phyloP scores from a whole-genome alignment of 2,797 vertebrate species.

The Lerista edwardsae region DNA sequence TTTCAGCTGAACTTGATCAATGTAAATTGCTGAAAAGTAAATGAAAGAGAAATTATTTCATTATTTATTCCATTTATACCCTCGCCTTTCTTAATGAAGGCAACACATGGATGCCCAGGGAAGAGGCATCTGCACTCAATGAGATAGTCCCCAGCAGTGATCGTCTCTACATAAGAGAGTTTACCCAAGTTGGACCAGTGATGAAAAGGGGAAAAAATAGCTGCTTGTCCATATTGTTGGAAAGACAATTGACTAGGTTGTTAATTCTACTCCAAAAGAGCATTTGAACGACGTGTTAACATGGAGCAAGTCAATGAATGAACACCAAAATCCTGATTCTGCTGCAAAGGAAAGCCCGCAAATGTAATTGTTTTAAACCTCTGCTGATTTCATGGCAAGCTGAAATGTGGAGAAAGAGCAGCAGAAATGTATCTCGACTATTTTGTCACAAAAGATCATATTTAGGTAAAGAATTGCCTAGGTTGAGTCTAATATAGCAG shows the following conservation, averaged over 20 bases:
- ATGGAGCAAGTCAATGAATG: conserved; percentile 1
- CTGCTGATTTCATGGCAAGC: conserved; percentile 18
- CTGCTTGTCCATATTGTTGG: conserved; percentile 3
- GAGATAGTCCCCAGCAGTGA: no score
- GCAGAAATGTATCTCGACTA: background rate
- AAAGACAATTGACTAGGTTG: background rate
- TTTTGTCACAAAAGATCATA: conserved; percentile 35
- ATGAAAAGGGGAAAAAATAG: background rate
- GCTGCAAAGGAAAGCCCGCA: conserved; percentile 4
- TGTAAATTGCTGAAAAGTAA: conserved; percentile 71
- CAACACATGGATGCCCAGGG: no score
- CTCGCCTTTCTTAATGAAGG: background rate
- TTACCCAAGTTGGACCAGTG: background rate
- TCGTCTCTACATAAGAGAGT: background rate
- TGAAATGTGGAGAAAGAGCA: conserved; percentile 33
- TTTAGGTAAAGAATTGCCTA: conserved; percentile 40
- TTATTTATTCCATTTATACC: background rate
- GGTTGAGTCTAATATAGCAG: conserved; percentile 23
- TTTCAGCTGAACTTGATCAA: conserved; percentile 75
- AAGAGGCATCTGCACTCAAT: no score
- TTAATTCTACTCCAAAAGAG: background rate
- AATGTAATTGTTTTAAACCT: conserved; percentile 52
- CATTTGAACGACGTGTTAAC: conserved; percentile 8
- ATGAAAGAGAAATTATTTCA: background rate
- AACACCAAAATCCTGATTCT: background rate